A percentile compares a stretch with the other conserved stretches of the same genome.
Conservation (phyloP, 64 coral and sea anemone genomes). For the Montipora efflorescens region DNA sequence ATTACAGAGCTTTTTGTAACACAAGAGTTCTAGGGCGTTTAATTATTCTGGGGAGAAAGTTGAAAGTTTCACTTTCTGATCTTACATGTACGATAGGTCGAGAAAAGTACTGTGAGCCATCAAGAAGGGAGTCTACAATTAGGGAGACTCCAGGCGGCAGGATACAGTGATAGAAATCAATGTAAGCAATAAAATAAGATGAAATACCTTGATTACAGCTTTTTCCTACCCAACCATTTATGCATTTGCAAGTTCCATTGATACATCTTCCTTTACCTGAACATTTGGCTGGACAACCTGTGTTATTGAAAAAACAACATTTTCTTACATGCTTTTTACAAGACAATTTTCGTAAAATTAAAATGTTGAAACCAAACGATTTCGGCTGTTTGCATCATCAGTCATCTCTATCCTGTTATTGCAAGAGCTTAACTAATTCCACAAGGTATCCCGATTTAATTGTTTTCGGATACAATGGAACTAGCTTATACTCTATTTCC, state of each 20-base stretch:
- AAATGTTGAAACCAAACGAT: neutral
- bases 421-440: neutral
- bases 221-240: conserved; percentile 71
- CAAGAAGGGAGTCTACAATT: neutral
- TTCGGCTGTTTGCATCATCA: neutral
- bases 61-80: neutral
- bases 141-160: neutral
- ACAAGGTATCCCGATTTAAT: neutral
- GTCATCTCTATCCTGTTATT: neutral
- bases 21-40: neutral
- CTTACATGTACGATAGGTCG: neutral
- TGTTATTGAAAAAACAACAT: neutral
- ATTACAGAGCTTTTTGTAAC: neutral
- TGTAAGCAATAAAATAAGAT: neutral
- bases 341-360: no score
- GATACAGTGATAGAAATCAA: neutral
- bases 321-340: neutral
- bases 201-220: conserved; percentile 75
- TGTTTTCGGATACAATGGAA: neutral
- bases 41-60: neutral
- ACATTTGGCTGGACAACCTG: conserved; percentile 72
- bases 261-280: neutral
- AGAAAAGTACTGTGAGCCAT: neutral
- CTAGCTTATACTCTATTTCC: neutral
- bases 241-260: conserved; percentile 73